phyloP scores from a whole-genome alignment of 2,113 vertebrate genomes.

The Gavia stellata region DNA sequence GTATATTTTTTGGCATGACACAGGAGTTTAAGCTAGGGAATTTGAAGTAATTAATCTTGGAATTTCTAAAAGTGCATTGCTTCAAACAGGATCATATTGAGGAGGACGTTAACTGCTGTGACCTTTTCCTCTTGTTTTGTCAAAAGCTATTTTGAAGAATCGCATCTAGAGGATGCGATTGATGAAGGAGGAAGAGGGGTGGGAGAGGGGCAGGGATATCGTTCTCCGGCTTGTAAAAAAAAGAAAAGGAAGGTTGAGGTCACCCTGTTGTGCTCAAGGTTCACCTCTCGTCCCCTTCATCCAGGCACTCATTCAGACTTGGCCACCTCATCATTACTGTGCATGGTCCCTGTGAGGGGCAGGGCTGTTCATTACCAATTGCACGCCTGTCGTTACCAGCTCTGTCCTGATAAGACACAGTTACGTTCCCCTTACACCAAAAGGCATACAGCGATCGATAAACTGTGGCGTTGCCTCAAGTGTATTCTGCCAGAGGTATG shows the following conservation, averaged over 20 bases:
- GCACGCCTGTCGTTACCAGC: not conserved
- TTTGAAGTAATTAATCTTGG: slow-evolving; percentile 36
- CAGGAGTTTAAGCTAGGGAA: not conserved
- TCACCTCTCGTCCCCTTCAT: not conserved
- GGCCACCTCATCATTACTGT: not conserved
- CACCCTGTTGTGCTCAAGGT: not conserved
- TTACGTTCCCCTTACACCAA: not conserved
- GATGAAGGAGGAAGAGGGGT: slow-evolving; percentile 1
- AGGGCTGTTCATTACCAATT: not conserved
- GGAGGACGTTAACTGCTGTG: slow-evolving; percentile 38
- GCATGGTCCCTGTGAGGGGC: not conserved
- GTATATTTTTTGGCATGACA: not conserved
- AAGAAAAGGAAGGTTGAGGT: not conserved
- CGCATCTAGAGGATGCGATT: not conserved
- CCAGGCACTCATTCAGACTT: not conserved
- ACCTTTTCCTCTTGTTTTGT: slow-evolving; percentile 50
- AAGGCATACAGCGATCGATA: not conserved
- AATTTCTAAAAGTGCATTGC: not conserved
- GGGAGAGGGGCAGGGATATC: not conserved
- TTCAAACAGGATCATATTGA: slow-evolving; percentile 36
- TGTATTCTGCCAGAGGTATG: not conserved
- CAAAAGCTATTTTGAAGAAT: slow-evolving; percentile 41
- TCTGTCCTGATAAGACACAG: not conserved
- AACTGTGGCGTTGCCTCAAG: not conserved
- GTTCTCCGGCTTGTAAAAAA: not conserved